Evolutionary conservation across 2,797 vertebrate genomes (phyloP).

Genomic region (Gobionotothen gibberifrons): DNA sequence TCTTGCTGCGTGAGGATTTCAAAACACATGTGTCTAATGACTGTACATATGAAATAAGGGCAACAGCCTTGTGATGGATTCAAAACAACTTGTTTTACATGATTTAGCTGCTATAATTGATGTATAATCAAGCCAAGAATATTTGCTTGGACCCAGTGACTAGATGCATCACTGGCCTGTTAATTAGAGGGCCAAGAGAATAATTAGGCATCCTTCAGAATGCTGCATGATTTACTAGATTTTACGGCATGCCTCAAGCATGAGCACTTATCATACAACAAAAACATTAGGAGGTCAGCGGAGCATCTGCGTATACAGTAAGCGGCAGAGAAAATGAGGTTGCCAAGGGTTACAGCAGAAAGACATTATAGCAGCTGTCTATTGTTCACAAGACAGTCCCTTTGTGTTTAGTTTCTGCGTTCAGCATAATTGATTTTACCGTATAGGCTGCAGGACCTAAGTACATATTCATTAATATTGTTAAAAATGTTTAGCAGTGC

Average conservation of each 20-base stretch:
- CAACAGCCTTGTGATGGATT: conserved; percentile 3
- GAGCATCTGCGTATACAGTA: conserved; percentile 46
- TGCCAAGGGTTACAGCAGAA: conserved; percentile 54
- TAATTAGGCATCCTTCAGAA: conserved; percentile 53
- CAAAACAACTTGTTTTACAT: conserved; percentile 15
- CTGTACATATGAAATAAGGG: background rate
- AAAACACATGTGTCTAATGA: conserved; percentile 19
- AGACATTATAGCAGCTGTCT: conserved; percentile 54
- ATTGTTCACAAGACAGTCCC: conserved; percentile 51
- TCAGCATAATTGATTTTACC: conserved; percentile 54
- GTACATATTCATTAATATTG: conserved; percentile 69
- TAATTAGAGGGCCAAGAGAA: conserved; percentile 54
- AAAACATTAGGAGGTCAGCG: conserved; percentile 53
- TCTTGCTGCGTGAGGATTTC: conserved; percentile 23
- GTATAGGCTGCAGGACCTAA: conserved; percentile 53
- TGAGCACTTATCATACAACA: conserved; percentile 59
- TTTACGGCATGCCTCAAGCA: conserved; percentile 60
- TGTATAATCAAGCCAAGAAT: conserved; percentile 22
- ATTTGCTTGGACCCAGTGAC: conserved; percentile 21
- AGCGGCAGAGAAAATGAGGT: conserved; percentile 55
- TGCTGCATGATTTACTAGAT: conserved; percentile 51
- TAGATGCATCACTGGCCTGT: conserved; percentile 32
- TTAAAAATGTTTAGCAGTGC: conserved; percentile 47
- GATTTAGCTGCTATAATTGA: conserved; percentile 25
- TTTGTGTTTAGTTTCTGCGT: conserved; percentile 42